Conservation (phyloP, 2,113 vertebrate genomes). For the Edolisoma coerulescens region DNA sequence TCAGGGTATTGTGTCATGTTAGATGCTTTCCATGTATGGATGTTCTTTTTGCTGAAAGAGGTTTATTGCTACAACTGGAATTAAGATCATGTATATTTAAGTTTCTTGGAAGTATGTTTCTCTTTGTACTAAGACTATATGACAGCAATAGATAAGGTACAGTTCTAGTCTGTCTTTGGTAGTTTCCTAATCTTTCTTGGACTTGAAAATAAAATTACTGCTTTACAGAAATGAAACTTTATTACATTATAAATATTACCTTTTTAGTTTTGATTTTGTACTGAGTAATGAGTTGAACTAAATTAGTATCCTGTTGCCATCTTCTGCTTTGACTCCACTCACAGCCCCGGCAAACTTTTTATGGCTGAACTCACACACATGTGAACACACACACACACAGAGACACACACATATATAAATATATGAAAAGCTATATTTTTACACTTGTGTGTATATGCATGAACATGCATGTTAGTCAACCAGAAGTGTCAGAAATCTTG, state of each 20-base stretch:
- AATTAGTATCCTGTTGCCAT: neutral
- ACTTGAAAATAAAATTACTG: neutral
- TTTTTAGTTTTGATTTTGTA: neutral
- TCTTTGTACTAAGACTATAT: neutral
- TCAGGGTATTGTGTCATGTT: neutral
- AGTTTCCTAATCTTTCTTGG: neutral
- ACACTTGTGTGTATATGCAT: accelerated
- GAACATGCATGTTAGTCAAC: neutral
- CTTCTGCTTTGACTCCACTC: neutral
- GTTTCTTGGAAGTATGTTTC: neutral
- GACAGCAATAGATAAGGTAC: neutral
- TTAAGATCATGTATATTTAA: neutral
- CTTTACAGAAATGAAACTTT: neutral
- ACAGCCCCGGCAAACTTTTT: neutral
- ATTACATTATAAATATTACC: neutral
- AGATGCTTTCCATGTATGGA: neutral
- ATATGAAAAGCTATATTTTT: neutral
- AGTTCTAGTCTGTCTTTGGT: neutral
- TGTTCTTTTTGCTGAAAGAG: neutral
- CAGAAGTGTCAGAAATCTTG: neutral
- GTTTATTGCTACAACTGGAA: neutral
- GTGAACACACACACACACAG: too few relatives aligned
- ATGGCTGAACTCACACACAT: neutral
- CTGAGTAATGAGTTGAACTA: neutral
- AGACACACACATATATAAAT: neutral